These are phyloP conservation scores for Caenorhabditis wallacei DNA, from an alignment of 2,888 invertebrate genomes.

Conservation along the genomic window DNA sequence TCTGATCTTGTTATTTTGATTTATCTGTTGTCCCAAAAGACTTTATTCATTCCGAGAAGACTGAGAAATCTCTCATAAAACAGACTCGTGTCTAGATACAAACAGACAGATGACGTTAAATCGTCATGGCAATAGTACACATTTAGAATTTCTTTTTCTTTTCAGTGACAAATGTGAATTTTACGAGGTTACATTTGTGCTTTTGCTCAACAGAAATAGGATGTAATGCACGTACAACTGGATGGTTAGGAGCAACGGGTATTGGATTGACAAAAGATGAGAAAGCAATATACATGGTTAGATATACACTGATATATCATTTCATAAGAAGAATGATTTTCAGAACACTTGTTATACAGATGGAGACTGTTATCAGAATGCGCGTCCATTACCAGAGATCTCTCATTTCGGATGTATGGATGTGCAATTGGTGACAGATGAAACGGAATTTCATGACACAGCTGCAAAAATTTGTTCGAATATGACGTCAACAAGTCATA, in stretches of 20 bases:
- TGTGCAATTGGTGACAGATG: background rate
- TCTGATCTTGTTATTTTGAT: background rate
- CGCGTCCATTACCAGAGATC: background rate
- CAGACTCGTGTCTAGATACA: conserved; percentile 1
- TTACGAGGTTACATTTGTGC: conserved; percentile 9
- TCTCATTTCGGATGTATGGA: conserved; percentile 58
- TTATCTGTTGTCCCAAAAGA: conserved; percentile 3
- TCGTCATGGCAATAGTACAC: background rate
- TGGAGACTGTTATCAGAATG: conserved; percentile 52
- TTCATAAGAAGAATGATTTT: too few relatives aligned
- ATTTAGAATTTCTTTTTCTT: conserved; percentile 2
- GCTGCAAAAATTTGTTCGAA: conserved; percentile 19
- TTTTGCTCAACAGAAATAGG: conserved; percentile 33
- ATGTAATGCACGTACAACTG: conserved; percentile 29
- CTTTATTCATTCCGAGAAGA: background rate
- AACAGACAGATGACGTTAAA: conserved; percentile 8
- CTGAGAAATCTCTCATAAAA: background rate
- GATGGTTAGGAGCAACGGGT: conserved; percentile 14
- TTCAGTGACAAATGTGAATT: conserved; percentile 34
- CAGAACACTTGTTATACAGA: conserved; percentile 57
- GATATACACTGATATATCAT: too few relatives aligned
- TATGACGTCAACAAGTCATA: background rate
- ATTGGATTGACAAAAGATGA: background rate
- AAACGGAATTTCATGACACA: conserved; percentile 7
- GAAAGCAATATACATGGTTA: conserved; percentile 11